A percentile compares a stretch with the other conserved stretches of the same genome.
Conservation (phyloP, 2,888 invertebrate species). For the Ashinkailepas kermadecensis region DNA sequence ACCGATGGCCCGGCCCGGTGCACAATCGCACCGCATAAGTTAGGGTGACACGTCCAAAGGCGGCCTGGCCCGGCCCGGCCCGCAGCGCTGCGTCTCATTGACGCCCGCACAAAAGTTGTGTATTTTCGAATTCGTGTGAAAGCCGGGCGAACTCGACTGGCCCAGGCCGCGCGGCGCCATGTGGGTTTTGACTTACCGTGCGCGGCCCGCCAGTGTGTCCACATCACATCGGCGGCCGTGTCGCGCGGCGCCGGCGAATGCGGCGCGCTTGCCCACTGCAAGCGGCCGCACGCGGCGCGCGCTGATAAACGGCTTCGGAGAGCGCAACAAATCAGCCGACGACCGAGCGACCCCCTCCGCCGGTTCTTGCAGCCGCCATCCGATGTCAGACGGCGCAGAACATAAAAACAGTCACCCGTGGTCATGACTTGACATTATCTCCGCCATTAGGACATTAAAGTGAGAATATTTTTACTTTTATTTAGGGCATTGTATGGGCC, state of each 20-base stretch:
- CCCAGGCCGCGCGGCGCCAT: background rate
- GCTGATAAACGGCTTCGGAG: background rate
- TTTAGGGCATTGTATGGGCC: background rate
- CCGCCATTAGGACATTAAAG: conserved; percentile 19
- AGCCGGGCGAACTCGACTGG: background rate
- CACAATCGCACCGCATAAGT: conserved; percentile 16
- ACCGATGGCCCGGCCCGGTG: background rate
- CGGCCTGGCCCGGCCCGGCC: conserved; percentile 3
- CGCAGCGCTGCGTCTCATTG: background rate
- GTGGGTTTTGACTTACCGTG: background rate
- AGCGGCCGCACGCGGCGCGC: background rate
- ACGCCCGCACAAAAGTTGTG: conserved; percentile 17
- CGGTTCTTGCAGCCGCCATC: background rate
- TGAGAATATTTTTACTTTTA: conserved; percentile 21
- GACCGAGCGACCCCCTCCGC: background rate
- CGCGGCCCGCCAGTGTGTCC: background rate
- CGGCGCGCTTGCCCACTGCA: background rate
- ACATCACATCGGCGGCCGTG: background rate
- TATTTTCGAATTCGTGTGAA: conserved; percentile 21
- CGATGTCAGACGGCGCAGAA: background rate
- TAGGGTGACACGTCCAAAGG: conserved; percentile 17
- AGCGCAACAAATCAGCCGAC: background rate
- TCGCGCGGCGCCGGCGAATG: background rate
- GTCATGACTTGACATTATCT: conserved; percentile 21
- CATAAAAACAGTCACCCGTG: conserved; percentile 17